Conservation (phyloP, 2,888 invertebrate genomes). For the Drosophila stalkeri region DNA sequence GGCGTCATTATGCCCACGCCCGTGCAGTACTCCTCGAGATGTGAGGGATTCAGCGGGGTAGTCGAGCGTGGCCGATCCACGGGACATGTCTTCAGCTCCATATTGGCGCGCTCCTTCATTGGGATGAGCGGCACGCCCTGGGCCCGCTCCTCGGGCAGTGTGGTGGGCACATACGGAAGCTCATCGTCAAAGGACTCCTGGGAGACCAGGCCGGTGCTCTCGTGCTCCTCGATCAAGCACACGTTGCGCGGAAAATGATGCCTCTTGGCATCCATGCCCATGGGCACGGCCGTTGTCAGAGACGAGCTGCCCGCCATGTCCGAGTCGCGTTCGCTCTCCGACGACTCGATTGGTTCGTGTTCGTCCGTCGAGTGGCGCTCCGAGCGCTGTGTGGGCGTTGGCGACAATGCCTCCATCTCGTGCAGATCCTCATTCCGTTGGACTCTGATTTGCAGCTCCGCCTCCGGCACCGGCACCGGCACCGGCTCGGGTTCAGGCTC, state of each 20-base stretch:
- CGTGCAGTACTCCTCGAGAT: conserved; percentile 89
- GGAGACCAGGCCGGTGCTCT: conserved; percentile 91
- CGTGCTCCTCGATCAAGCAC: conserved; percentile 87
- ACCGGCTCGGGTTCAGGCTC: background rate
- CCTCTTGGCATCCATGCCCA: conserved; percentile 78
- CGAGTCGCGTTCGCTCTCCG: conserved; percentile 91
- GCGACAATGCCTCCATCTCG: conserved; percentile 24
- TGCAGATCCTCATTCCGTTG: background rate
- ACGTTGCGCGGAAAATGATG: conserved; percentile 87
- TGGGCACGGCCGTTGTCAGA: conserved; percentile 67
- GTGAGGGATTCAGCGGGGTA: conserved; percentile 90
- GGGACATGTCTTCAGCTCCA: conserved; percentile 89
- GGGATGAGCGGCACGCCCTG: conserved; percentile 93
- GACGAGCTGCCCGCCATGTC: conserved; percentile 84
- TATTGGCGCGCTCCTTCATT: conserved; percentile 89
- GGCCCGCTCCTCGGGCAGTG: conserved; percentile 93
- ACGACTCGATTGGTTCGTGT: conserved; percentile 86
- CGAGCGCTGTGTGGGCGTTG: conserved; percentile 20
- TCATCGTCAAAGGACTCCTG: conserved; percentile 95
- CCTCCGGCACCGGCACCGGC: background rate
- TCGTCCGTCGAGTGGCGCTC: conserved; percentile 85
- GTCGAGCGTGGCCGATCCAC: conserved; percentile 91
- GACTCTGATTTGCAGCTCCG: background rate
- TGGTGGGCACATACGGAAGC: conserved; percentile 95
- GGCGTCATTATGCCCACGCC: conserved; percentile 80